These are phyloP conservation scores for Drosophila nigromelanica DNA, from an alignment of 1,140 invertebrate genomes.

Conservation along the genomic window DNA sequence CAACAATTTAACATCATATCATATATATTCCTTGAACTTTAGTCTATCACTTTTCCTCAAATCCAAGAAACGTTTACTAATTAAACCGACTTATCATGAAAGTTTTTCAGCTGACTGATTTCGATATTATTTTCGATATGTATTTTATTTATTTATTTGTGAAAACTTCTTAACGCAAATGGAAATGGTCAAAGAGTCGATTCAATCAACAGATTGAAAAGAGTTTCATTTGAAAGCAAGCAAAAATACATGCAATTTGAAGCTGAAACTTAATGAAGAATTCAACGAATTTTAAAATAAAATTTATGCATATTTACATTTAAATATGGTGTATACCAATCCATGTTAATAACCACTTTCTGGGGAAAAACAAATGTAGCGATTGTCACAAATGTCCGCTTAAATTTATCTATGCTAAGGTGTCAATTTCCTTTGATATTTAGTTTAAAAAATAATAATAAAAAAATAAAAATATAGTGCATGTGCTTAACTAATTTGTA, in stretches of 20 bases:
- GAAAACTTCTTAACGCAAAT: not conserved
- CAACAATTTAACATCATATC: not conserved
- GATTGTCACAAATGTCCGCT: constrained; percentile 32
- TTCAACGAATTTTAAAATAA: constrained; percentile 8
- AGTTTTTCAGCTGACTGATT: not conserved
- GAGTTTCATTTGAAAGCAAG: constrained; percentile 23
- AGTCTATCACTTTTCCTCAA: constrained; percentile 16
- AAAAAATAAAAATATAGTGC: constrained; percentile 37
- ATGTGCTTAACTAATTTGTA: constrained; percentile 55
- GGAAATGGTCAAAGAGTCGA: not conserved
- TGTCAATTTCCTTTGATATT: constrained; percentile 5
- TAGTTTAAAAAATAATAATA: constrained; percentile 17
- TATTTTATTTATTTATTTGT: not conserved
- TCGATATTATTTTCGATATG: constrained; percentile 4
- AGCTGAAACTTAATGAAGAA: constrained; percentile 4
- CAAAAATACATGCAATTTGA: constrained; percentile 20
- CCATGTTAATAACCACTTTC: constrained; percentile 21
- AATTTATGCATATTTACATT: constrained; percentile 32
- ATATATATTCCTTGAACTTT: constrained; percentile 14
- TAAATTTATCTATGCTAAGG: constrained; percentile 11
- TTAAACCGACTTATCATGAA: constrained; percentile 11
- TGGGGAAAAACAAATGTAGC: constrained; percentile 9
- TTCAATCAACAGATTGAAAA: constrained; percentile 10
- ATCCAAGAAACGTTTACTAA: constrained; percentile 5
- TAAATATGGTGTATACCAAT: constrained; percentile 13